Evolutionary conservation across 2,888 invertebrate genomes (phyloP), one percentile per base, ranked within the genome.

Genomic region (Tenthredo amoena): DNA sequence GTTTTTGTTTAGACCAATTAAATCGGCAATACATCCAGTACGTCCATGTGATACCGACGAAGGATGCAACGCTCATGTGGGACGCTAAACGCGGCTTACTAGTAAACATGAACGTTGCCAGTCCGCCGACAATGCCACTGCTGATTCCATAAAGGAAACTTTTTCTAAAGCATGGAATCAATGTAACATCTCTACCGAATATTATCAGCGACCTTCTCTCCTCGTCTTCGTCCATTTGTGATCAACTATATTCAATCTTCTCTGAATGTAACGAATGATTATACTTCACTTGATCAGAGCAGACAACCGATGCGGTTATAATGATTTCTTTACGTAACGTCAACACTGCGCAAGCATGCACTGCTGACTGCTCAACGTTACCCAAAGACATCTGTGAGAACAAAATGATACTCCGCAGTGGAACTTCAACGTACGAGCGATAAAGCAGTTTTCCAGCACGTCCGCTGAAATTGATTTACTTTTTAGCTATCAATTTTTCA

Each of bases 121-220:
- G 90, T 15, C 97, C 97, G 86, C 94, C 92, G 4, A 95, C 96
- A 37, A 97, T 90, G 79, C 97, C 97, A 72, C 96, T 95, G 82
- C 95, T 93, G 83, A 97, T 95, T 12, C 97, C 97, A 93, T 96
- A 96, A 0, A 98, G 91, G 90, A 97, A 96, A 91, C 97, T 97
- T 90, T 96, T 96, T 87, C 97, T 95, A 92, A 97, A 97, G 93
- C 98, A 98, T 0, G 97, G 97, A 86, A 98, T 96, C 94, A 96
- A 95, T 0, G 96, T 94, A 34, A 97, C 92, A 93, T 97, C 96
- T 88, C 96, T 94, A 12, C 97, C 97, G 92, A 97, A 97, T 81
- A 97, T 88, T 15, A 95, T 91, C 7, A 96, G 88, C 50, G 95
- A 94, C 96, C 96, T 77, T 31, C 40, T 65, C 4, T 50, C 37